Evolutionary conservation across 2,888 invertebrate species (phyloP), one percentile per base, ranked within the genome.

Genomic region (Dicyrtomina minuta): DNA sequence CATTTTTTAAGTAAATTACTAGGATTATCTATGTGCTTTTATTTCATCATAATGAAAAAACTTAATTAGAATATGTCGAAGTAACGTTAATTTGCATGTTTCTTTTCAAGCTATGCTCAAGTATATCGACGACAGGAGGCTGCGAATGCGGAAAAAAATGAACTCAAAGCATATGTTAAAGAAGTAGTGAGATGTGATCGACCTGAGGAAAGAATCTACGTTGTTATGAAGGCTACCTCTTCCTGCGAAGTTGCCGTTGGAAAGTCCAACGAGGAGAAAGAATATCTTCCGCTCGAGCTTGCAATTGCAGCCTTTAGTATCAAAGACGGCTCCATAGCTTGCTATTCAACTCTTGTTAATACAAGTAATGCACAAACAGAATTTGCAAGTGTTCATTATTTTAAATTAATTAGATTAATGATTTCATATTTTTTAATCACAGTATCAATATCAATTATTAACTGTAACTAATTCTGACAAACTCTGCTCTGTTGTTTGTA

Each of bases 281-380:
- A 72, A 22, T 75, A 72, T 56, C 74, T 73, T 71, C 79, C 79
- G 13, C 20, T 73, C n/a, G 79, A 79, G 64, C 17, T 79, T 3
- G 69, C 74, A 2, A 56, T 78, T 46, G 75, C 65, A 10, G 73
- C 74, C 2, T 79, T 78, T 64, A 74, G 60, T 41, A 49, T 79
- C 0, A 65, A 69, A 24, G 68, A 72, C 39, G 79, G 79, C n/a
- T 41, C 75, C 1, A 66, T 70, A 20, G 56, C 67, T 0, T 44
- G 56, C 20, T 75, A 72, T 51, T 77, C 75, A 68, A 72, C 72
- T 44, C 62, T 78, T 6, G 60, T 79, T n/a, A 73, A 79, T 51
- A 78, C 78, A 55, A 61, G 79, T 78, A 72, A n/a, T n/a, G n/a
- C n/a, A n/a, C n/a, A n/a, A n/a, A n/a, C n/a, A n/a, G n/a, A n/a